phyloP scores from a whole-genome alignment of 35 echinoderm and acorn worm genomes.

The Acanthaster planci region DNA sequence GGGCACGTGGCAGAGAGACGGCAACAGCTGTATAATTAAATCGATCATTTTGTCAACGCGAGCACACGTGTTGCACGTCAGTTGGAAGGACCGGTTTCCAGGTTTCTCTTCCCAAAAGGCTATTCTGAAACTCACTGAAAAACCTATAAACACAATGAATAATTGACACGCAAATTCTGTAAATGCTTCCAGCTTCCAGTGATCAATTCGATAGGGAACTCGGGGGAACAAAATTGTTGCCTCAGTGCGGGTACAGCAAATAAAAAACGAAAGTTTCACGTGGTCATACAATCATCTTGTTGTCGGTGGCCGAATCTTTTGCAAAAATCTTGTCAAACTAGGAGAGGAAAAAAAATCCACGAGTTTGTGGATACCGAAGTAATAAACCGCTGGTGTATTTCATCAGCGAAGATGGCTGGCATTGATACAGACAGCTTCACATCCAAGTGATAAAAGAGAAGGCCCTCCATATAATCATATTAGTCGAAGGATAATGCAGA shows the following conservation, averaged over 20 bases:
- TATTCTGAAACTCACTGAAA: background rate
- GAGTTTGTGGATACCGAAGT: background rate
- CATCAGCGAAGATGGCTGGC: background rate
- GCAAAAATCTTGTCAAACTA: too few species aligned
- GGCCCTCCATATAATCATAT: background rate
- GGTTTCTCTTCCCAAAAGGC: background rate
- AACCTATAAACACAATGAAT: background rate
- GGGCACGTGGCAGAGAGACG: background rate
- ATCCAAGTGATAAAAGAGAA: constrained; percentile 12
- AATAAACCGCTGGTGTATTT: background rate
- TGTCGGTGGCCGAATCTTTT: too few species aligned
- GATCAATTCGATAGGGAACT: background rate
- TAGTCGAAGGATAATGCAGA: background rate
- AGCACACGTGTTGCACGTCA: background rate
- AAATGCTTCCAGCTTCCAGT: background rate
- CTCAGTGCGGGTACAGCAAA: too few species aligned
- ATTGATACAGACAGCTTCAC: constrained; percentile 11
- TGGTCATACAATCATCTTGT: background rate
- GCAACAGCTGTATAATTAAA: constrained; percentile 2
- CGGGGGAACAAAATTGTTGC: too few species aligned
- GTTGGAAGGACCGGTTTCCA: background rate
- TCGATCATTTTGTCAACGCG: constrained; percentile 6
- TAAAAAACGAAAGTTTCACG: background rate
- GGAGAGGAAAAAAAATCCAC: background rate
- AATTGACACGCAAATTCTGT: background rate